phyloP scores from a whole-genome alignment of 2,797 vertebrate genomes.

The Lindbergichthys nudifrons region DNA sequence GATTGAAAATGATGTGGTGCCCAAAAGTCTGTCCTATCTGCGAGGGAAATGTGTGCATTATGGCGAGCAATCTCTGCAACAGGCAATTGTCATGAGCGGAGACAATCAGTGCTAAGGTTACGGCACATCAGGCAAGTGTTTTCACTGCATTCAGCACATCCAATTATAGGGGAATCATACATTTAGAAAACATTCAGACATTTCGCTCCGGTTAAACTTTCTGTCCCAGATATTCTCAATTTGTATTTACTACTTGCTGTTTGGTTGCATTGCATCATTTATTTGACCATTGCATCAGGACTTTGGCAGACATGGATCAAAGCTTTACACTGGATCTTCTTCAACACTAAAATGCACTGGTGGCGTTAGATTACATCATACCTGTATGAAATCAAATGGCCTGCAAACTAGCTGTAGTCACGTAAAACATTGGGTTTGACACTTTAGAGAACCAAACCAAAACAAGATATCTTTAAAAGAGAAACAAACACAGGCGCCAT shows the following conservation, averaged over 20 bases:
- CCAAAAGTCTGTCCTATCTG: conserved; percentile 73
- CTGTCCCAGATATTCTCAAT: conserved; percentile 1
- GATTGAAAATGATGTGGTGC: conserved; percentile 81
- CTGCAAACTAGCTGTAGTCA: not conserved
- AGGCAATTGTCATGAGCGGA: conserved; percentile 49
- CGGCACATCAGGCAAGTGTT: conserved; percentile 59
- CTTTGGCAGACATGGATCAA: conserved; percentile 5
- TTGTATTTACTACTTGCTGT: conserved; percentile 43
- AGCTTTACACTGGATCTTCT: conserved; percentile 10
- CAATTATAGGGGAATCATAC: conserved; percentile 65
- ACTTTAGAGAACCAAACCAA: not conserved
- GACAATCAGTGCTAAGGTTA: conserved; percentile 68
- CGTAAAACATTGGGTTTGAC: not conserved
- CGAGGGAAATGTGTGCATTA: conserved; percentile 53
- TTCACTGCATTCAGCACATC: conserved; percentile 61
- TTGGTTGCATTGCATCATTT: conserved; percentile 36
- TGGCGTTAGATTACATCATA: conserved; percentile 32
- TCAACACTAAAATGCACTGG: not conserved
- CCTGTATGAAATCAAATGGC: not conserved
- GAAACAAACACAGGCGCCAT: not conserved
- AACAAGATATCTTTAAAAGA: not conserved
- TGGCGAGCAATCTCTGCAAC: conserved; percentile 55
- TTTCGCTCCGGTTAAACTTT: conserved; percentile 39
- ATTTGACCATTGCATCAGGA: conserved; percentile 26
- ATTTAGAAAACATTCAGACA: conserved; percentile 50